Conservation (phyloP, 2,797 vertebrate genomes). For the Heteromormyrus szaboi region DNA sequence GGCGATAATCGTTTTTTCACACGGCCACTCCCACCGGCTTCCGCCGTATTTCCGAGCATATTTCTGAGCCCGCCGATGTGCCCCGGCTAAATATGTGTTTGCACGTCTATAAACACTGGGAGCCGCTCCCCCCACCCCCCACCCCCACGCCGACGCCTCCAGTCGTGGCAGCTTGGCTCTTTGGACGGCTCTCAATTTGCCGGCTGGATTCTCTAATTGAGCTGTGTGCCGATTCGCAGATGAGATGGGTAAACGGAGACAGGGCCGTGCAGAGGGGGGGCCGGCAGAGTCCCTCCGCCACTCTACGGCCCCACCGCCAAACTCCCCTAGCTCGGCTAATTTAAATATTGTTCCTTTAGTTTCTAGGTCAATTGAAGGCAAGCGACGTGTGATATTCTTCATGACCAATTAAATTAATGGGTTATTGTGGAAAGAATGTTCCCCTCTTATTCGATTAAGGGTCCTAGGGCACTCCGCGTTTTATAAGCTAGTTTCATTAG, state of each 20-base stretch:
- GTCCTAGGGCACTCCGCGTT: conserved; percentile 78
- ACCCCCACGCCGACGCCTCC: not conserved
- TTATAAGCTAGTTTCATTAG: conserved; percentile 79
- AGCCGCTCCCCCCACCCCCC: conserved; percentile 42
- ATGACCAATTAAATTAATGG: conserved; percentile 82
- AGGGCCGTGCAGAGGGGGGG: conserved; percentile 11
- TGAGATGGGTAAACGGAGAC: conserved; percentile 54
- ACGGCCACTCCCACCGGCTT: not conserved
- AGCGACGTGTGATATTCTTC: conserved; percentile 78
- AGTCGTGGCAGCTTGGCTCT: not conserved
- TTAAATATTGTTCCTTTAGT: conserved; percentile 79
- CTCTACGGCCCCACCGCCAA: conserved; percentile 38
- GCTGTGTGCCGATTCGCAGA: conserved; percentile 52
- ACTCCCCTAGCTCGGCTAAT: conserved; percentile 75
- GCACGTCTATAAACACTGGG: conserved; percentile 50
- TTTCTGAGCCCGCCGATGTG: not conserved
- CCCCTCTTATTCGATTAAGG: conserved; percentile 83
- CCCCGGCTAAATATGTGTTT: conserved; percentile 39
- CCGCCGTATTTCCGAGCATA: conserved; percentile 2
- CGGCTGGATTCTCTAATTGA: conserved; percentile 40
- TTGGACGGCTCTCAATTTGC: conserved; percentile 44
- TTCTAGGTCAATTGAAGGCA: conserved; percentile 87
- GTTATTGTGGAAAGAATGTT: conserved; percentile 77
- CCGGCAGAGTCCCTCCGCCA: not conserved
- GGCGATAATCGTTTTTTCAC: conserved; percentile 13